A percentile compares a stretch with the other conserved stretches of the same genome.
Evolutionary conservation across 2,888 invertebrate species (phyloP).

Genomic region (Acleris holmiana): DNA sequence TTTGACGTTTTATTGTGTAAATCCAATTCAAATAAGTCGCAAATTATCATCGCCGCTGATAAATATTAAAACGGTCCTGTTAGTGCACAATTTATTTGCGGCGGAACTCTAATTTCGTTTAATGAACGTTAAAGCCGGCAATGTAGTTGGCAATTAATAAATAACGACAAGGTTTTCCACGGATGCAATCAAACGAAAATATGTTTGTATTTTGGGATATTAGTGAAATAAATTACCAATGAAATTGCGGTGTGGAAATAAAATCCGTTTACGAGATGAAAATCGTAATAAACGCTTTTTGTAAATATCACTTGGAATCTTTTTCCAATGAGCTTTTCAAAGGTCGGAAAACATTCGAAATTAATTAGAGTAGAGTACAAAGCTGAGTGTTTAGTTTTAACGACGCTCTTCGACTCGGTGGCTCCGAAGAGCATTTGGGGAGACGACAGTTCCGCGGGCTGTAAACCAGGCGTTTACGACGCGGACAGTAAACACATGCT

Average conservation of each 20-base stretch:
- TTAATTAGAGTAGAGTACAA: slow-evolving; percentile 62
- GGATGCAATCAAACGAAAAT: neutral
- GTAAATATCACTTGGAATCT: neutral
- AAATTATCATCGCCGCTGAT: slow-evolving; percentile 15
- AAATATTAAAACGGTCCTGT: slow-evolving; percentile 20
- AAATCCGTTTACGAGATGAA: too few relatives aligned
- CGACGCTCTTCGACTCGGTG: slow-evolving; percentile 52
- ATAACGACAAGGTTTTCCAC: slow-evolving; percentile 6
- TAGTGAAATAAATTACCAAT: neutral
- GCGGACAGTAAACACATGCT: slow-evolving; percentile 64
- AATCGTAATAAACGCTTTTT: too few relatives aligned
- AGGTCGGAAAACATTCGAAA: slow-evolving; percentile 39
- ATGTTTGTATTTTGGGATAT: neutral
- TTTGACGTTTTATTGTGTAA: neutral
- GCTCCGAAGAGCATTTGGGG: slow-evolving; percentile 32
- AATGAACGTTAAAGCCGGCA: slow-evolving; percentile 4
- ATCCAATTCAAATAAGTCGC: slow-evolving; percentile 1
- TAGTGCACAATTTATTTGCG: slow-evolving; percentile 19
- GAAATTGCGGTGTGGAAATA: too few relatives aligned
- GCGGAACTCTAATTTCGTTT: slow-evolving; percentile 15
- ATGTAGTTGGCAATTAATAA: slow-evolving; percentile 18
- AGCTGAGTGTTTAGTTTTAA: slow-evolving; percentile 62
- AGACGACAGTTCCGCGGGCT: slow-evolving; percentile 45
- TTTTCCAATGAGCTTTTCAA: neutral
- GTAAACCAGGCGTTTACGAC: slow-evolving; percentile 65